Conservation (phyloP, 2,113 vertebrate species). For the Lampris megalopsis region DNA sequence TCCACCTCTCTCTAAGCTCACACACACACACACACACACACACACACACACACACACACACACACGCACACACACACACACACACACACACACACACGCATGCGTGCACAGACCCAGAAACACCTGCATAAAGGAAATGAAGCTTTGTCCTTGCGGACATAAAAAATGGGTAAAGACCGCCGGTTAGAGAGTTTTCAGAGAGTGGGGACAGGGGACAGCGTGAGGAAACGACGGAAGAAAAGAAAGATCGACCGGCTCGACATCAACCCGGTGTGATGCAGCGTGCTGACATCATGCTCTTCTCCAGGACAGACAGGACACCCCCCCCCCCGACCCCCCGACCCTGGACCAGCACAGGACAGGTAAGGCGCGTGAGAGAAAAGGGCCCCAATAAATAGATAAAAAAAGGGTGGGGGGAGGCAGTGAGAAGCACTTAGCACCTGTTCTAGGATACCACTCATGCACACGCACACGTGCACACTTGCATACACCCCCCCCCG, state of each 20-base stretch:
- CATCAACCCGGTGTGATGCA: constrained; percentile 66
- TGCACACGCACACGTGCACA: constrained; percentile 52
- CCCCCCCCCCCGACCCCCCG: constrained; percentile 24
- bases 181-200: constrained; percentile 41
- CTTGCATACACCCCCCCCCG: constrained; percentile 34
- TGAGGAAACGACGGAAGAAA: constrained; percentile 42
- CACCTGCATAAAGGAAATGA: too few relatives aligned
- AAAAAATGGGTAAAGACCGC: constrained; percentile 54
- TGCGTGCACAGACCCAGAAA: background rate
- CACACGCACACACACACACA: constrained; percentile 30
- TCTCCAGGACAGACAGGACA: constrained; percentile 51
- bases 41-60: constrained; percentile 34
- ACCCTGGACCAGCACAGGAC: constrained; percentile 44
- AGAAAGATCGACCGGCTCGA: constrained; percentile 44
- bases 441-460: constrained; percentile 69
- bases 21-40: background rate
- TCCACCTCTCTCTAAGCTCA: constrained; percentile 37
- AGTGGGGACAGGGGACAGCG: constrained; percentile 35
- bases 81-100: constrained; percentile 10
- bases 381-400: constrained; percentile 52
- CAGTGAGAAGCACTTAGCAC: constrained; percentile 78
- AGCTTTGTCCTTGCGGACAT: constrained; percentile 52
- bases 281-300: constrained; percentile 57
- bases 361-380: constrained; percentile 60
- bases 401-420: constrained; percentile 60